Percentiles rank a stretch among this genome's conserved stretches.
These are phyloP conservation scores for Sepioteuthis lessoniana DNA, from an alignment of 2,888 invertebrate genomes.

Conservation along the genomic window DNA sequence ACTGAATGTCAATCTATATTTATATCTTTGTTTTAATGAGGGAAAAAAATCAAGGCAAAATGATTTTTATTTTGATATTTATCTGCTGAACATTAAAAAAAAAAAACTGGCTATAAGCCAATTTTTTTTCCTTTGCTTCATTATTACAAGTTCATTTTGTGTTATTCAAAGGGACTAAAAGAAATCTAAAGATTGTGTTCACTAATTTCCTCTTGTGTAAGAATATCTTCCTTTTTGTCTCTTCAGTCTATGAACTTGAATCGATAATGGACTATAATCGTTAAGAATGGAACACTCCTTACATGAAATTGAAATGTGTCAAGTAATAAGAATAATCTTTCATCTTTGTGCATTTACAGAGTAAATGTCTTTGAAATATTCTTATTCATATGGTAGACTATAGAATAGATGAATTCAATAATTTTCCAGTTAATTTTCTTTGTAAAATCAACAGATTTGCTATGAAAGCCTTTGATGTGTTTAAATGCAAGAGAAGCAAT, in stretches of 20 bases:
- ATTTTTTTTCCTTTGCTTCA: neutral
- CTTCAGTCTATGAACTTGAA: neutral
- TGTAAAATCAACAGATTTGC: no score
- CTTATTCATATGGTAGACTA: no score
- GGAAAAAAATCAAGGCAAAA: neutral
- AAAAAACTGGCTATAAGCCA: neutral
- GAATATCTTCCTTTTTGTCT: neutral
- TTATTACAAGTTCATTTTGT: neutral
- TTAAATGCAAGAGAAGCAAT: no score
- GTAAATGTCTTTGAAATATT: no score
- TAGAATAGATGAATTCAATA: no score
- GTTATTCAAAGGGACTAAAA: neutral
- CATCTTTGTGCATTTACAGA: no score
- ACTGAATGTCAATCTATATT: neutral
- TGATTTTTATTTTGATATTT: neutral
- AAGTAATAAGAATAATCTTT: neutral
- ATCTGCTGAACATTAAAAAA: neutral
- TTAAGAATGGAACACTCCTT: neutral
- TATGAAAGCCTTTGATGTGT: no score
- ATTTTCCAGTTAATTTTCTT: no score
- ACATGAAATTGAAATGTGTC: neutral
- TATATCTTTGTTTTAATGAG: no score
- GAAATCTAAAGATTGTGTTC: neutral
- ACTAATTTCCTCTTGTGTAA: neutral
- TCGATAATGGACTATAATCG: neutral